A percentile compares a stretch with the other conserved stretches of the same genome.
Conservation (phyloP, 2,113 vertebrate genomes). For the Copsychus sechellarum region DNA sequence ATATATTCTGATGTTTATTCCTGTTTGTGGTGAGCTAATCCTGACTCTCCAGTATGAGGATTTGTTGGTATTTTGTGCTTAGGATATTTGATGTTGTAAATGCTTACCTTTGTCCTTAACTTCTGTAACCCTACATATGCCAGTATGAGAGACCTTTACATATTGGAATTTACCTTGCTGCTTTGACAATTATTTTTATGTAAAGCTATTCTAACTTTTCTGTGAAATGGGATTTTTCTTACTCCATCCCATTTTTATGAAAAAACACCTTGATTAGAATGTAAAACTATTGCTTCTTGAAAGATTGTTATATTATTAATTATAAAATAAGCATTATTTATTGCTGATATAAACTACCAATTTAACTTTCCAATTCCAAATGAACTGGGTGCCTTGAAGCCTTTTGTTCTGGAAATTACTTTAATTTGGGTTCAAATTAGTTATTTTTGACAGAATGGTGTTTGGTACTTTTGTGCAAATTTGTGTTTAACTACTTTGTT, state of each 20-base stretch:
- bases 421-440: not conserved
- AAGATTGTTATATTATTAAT: not conserved
- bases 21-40: not conserved
- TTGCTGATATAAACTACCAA: not conserved
- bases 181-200: not conserved
- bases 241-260: accelerated
- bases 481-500: not conserved
- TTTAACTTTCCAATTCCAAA: not conserved
- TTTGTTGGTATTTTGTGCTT: not conserved
- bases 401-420: not conserved
- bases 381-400: not conserved
- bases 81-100: not conserved
- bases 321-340: not conserved
- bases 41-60: not conserved
- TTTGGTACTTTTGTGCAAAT: not conserved
- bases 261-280: not conserved
- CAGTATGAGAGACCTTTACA: not conserved
- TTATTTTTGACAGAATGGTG: not conserved
- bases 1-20: not conserved
- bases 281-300: not conserved
- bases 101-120: not conserved
- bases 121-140: not conserved
- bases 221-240: not conserved
- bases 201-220: not conserved
- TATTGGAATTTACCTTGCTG: not conserved